Percentiles rank a stretch among this genome's conserved stretches.
phyloP scores from a whole-genome alignment of 2,888 invertebrate species.

The Lithophane leautieri region DNA sequence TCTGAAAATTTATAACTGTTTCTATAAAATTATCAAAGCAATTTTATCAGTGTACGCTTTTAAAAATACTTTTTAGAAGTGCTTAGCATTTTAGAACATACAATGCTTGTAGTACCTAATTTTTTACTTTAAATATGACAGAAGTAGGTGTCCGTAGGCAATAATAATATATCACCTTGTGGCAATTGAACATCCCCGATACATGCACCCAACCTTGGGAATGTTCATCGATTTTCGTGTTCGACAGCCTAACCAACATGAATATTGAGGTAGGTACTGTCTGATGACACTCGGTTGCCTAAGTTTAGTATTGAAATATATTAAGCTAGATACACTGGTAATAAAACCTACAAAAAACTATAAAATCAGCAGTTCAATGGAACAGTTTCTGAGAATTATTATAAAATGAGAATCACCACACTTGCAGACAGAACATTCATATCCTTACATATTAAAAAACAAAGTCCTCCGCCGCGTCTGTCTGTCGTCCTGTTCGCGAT shows the following conservation, averaged over 20 bases:
- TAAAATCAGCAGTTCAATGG: too few relatives aligned
- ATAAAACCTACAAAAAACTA: background rate
- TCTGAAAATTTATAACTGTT: background rate
- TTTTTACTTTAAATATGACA: too few relatives aligned
- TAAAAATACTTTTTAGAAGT: background rate
- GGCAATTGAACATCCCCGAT: slow-evolving; percentile 1
- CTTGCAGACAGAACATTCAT: too few relatives aligned
- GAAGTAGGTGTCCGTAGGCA: too few relatives aligned
- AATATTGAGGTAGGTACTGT: slow-evolving; percentile 31
- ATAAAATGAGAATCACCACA: too few relatives aligned
- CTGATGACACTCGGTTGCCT: background rate
- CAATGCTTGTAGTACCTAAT: background rate
- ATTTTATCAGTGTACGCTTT: background rate
- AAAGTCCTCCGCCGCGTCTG: too few relatives aligned
- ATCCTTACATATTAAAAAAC: too few relatives aligned
- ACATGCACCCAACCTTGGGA: background rate
- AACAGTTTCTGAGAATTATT: background rate
- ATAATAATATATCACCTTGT: background rate
- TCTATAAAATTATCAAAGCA: background rate
- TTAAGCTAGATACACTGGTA: background rate
- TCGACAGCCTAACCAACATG: background rate
- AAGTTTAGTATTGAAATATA: background rate
- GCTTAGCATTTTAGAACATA: background rate
- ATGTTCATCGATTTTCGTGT: slow-evolving; percentile 39
- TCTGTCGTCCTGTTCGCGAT: too few relatives aligned